phyloP scores from a whole-genome alignment of 2,113 vertebrate genomes.

The Deroptyus accipitrinus region DNA sequence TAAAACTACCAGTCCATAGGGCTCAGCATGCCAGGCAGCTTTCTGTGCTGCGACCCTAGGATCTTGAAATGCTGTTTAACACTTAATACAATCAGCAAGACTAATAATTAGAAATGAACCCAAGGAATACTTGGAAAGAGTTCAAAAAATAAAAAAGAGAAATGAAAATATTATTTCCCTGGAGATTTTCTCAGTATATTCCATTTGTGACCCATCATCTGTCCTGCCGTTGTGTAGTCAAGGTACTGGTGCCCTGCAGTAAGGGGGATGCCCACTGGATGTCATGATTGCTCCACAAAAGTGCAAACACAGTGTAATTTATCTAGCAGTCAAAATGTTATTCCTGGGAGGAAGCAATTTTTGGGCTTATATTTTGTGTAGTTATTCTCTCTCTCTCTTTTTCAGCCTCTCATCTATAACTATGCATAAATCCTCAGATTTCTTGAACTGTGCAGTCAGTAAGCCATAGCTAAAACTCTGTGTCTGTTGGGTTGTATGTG shows the following conservation, averaged over 20 bases:
- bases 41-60: not conserved
- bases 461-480: not conserved
- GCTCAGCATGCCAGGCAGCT: not conserved
- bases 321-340: constrained; percentile 68
- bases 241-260: not conserved
- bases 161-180: not conserved
- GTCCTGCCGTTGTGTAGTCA: not conserved
- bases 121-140: not conserved
- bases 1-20: not conserved
- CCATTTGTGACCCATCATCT: not conserved
- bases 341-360: constrained; percentile 11
- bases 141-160: not conserved
- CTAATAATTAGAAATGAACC: not conserved
- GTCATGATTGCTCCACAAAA: constrained; percentile 51
- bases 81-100: not conserved
- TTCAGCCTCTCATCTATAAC: not conserved
- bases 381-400: not conserved
- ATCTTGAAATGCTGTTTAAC: not conserved
- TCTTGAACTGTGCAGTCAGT: not conserved
- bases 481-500: not conserved
- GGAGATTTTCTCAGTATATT: not conserved
- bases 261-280: constrained; percentile 51
- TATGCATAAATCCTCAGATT: not conserved
- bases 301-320: constrained; percentile 36
- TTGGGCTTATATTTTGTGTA: not conserved